These are phyloP conservation scores for Meandrusa payeni DNA, from an alignment of 2,888 invertebrate genomes.

Conservation along the genomic window DNA sequence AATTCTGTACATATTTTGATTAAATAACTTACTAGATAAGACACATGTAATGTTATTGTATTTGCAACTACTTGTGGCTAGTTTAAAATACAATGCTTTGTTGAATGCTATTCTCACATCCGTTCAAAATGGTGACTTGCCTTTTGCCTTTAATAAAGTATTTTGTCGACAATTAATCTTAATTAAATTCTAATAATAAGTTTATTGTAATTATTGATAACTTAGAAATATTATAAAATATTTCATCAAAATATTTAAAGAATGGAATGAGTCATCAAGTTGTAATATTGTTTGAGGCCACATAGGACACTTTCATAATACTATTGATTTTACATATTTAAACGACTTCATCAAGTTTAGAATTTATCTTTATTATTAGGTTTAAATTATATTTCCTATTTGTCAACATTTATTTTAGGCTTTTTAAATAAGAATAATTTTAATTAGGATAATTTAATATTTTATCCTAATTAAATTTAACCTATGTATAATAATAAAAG, in stretches of 20 bases:
- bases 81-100: slow-evolving; percentile 65
- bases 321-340: too few relatives aligned
- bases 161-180: slow-evolving; percentile 25
- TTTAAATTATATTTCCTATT: too few relatives aligned
- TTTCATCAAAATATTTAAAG: slow-evolving; percentile 13
- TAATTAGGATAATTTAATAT: too few relatives aligned
- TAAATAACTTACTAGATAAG: slow-evolving; percentile 45
- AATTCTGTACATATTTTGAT: slow-evolving; percentile 42
- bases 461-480: too few relatives aligned
- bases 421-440: too few relatives aligned
- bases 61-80: slow-evolving; percentile 40
- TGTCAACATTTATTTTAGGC: too few relatives aligned
- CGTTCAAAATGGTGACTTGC: slow-evolving; percentile 85
- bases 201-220: slow-evolving; percentile 11
- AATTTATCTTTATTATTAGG: too few relatives aligned
- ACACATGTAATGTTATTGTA: slow-evolving; percentile 44
- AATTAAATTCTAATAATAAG: slow-evolving; percentile 12
- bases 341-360: too few relatives aligned
- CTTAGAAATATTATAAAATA: background rate
- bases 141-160: slow-evolving; percentile 47
- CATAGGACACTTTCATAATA: too few relatives aligned
- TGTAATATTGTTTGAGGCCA: too few relatives aligned
- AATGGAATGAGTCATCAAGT: slow-evolving; percentile 31
- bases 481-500: too few relatives aligned
- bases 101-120: slow-evolving; percentile 73